Percentiles rank a stretch among this genome's conserved stretches.
Conservation (phyloP, 1,140 invertebrate genomes). For the Mizuhopecten yessoensis region DNA sequence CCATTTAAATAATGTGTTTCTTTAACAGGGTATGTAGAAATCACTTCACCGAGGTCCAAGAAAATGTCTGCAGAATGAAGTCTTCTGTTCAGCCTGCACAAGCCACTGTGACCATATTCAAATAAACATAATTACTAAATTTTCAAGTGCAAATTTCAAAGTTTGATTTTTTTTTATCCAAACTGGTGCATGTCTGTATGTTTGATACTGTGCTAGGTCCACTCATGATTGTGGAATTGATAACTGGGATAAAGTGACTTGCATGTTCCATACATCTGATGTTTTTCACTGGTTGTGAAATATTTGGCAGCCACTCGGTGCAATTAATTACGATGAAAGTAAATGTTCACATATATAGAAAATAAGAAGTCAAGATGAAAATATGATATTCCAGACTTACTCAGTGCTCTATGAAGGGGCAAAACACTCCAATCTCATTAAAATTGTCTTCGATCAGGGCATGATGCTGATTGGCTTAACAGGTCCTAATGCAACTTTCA, state of each 20-base stretch:
- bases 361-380: not conserved
- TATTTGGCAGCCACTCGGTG: not conserved
- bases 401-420: not conserved
- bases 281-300: not conserved
- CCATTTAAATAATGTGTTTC: too few relatives aligned
- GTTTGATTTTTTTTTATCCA: not conserved
- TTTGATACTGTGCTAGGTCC: not conserved
- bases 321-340: not conserved
- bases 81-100: too few relatives aligned
- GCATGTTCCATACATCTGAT: not conserved
- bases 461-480: too few relatives aligned
- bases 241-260: not conserved
- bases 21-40: too few relatives aligned
- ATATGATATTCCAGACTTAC: not conserved
- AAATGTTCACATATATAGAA: not conserved
- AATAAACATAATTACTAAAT: not conserved
- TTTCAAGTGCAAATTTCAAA: slow-evolving; percentile 8
- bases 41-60: too few relatives aligned
- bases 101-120: too few relatives aligned
- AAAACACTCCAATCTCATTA: not conserved
- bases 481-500: too few relatives aligned
- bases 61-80: too few relatives aligned
- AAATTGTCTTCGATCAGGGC: too few relatives aligned
- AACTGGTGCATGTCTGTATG: not conserved
- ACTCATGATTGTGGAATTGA: not conserved